A percentile compares a stretch with the other conserved stretches of the same genome.
Conservation (phyloP, 2,888 invertebrate species). For the Panzeria rudis region DNA sequence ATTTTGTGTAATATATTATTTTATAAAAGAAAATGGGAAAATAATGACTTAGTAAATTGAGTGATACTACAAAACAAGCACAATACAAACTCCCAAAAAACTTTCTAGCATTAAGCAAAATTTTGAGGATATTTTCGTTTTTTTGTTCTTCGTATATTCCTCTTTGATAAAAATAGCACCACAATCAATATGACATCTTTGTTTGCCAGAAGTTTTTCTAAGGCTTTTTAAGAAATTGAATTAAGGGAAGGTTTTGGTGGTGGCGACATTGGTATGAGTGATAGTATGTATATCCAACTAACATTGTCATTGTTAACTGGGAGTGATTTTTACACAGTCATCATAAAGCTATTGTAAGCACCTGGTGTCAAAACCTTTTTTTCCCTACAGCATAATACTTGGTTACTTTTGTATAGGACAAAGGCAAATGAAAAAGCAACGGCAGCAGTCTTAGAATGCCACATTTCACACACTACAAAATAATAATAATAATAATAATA, state of each 20-base stretch:
- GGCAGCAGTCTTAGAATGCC: conserved; percentile 45
- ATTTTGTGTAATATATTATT: conserved; percentile 45
- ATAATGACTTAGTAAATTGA: conserved; percentile 72
- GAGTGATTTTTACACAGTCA: conserved; percentile 66
- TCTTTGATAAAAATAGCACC: conserved; percentile 47
- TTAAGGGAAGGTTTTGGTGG: background rate
- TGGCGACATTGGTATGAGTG: background rate
- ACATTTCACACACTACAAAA: conserved; percentile 65
- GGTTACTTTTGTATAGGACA: conserved; percentile 39
- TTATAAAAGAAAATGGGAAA: conserved; percentile 63
- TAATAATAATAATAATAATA: conserved; percentile 46
- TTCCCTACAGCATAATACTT: conserved; percentile 31
- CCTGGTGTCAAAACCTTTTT: conserved; percentile 72
- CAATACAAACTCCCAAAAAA: conserved; percentile 23
- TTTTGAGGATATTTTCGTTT: conserved; percentile 15
- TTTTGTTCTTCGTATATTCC: background rate
- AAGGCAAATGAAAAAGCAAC: conserved; percentile 11
- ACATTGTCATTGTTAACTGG: conserved; percentile 51
- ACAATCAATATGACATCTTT: conserved; percentile 69
- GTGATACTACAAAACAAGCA: conserved; percentile 58
- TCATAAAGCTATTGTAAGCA: conserved; percentile 74
- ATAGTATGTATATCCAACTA: background rate
- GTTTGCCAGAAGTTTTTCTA: conserved; percentile 23
- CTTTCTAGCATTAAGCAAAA: conserved; percentile 47
- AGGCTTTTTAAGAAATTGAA: conserved; percentile 13